Evolutionary conservation across 2,113 vertebrate genomes (phyloP), one percentile per base, ranked within the genome.

Genomic region (Odontesthes bonariensis): DNA sequence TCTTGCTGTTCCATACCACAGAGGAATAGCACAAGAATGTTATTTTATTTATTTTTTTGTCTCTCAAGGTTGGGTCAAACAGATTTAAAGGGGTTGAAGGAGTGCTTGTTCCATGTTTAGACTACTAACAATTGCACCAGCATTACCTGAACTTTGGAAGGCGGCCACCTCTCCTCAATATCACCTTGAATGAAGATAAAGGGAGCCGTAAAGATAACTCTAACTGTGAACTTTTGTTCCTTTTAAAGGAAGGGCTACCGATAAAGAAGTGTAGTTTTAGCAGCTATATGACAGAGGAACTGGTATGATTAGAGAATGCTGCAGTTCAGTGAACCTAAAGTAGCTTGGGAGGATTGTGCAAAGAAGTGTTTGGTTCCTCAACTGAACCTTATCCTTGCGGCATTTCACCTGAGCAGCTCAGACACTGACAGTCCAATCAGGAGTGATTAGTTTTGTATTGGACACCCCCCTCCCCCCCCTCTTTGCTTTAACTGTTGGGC

Each of bases 101-200:
- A 42, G 13, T 0, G 40, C 47, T 13, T 27, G 44, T 42, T 80
- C 65, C 1, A 10, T 79, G 86, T 89, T 77, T 69, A 17, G 47
- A 85, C 60, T 77, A 6, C 23, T 80, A 88, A 91, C 84, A 85
- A 67, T 71, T 68, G 7, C 55, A 44, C 38, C 23, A 23, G 16
- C 19, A 13, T 67, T 22, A 57, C 54, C 23, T 81, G 82, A 27
- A 62, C 62, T 60, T 77, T 81, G 68, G 40, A 79, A 52, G 49
- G 35, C 66, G 54, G 58, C 62, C 13, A 10, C 6, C 23, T 1
- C 51, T 66, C 31, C 62, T 78, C 57, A 44, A 35, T 64, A 82
- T 85, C 83, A 91, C 85, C 83, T 91, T 89, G 79, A 42, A 3
- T 27, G 6, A n/a, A 56, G 64, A 79, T 78, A 51, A 58, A 56